phyloP scores from a whole-genome alignment of 2,113 vertebrate genomes.

The Elachura formosa region DNA sequence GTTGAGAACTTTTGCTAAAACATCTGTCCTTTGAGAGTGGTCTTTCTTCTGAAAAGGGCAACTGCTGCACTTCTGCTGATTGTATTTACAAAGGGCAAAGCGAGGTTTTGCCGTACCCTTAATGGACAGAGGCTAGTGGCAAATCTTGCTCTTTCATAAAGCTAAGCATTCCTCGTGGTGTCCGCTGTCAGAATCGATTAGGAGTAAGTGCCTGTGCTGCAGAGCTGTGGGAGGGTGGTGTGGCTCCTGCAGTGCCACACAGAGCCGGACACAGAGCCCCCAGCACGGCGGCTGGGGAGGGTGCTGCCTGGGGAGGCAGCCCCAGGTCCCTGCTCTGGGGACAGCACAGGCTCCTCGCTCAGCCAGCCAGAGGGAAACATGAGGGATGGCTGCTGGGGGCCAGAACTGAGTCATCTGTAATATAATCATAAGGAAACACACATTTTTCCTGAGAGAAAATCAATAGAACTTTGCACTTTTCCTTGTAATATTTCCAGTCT shows the following conservation, averaged over 20 bases:
- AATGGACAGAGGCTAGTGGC: conserved; percentile 38
- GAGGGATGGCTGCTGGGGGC: neutral
- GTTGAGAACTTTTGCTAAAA: neutral
- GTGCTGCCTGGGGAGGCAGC: neutral
- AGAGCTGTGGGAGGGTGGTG: neutral
- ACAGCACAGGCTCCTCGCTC: neutral
- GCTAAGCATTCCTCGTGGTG: neutral
- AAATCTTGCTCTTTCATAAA: conserved; percentile 48
- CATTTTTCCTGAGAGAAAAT: conserved; percentile 57
- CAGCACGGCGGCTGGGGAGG: accelerated
- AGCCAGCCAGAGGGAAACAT: neutral
- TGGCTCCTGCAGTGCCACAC: neutral
- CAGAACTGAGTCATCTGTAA: conserved; percentile 35
- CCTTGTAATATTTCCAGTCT: conserved; percentile 46
- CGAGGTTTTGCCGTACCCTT: neutral
- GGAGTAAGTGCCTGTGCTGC: neutral
- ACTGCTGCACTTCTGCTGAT: conserved; percentile 21
- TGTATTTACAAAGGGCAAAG: conserved; percentile 33
- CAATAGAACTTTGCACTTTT: conserved; percentile 60
- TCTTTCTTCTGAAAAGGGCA: conserved; percentile 37
- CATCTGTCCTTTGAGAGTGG: neutral
- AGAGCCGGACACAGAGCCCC: neutral
- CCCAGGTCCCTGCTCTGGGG: neutral
- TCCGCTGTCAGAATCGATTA: conserved; percentile 38
- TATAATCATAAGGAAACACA: conserved; percentile 39